These are phyloP conservation scores for Drosophila burlai DNA, from an alignment of 1,140 invertebrate species.

Conservation along the genomic window DNA sequence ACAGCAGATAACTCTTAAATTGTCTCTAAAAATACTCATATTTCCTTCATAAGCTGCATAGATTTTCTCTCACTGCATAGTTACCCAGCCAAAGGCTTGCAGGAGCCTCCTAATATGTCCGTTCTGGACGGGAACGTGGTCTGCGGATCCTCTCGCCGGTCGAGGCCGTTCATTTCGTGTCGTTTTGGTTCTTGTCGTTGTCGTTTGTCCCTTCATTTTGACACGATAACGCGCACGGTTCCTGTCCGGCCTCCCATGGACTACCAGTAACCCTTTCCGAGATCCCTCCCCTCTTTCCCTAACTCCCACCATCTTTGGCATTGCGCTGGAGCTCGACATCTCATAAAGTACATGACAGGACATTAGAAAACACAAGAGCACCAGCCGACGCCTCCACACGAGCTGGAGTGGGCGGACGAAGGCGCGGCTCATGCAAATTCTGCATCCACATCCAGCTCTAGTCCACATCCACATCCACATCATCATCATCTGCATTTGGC, in stretches of 20 bases:
- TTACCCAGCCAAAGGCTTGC: constrained; percentile 45
- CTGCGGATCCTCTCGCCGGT: constrained; percentile 28
- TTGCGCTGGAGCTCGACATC: constrained; percentile 81
- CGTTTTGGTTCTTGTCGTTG: constrained; percentile 78
- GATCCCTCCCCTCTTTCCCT: neutral
- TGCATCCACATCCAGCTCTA: constrained; percentile 28
- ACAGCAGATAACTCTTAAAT: accelerated
- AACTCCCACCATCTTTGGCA: constrained; percentile 73
- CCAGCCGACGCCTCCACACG: constrained; percentile 66
- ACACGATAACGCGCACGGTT: constrained; percentile 78
- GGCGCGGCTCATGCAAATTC: constrained; percentile 69
- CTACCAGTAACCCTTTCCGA: neutral
- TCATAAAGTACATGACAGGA: constrained; percentile 84
- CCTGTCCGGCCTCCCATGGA: constrained; percentile 11
- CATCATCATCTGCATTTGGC: constrained; percentile 35
- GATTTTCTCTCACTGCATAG: neutral
- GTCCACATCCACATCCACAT: constrained; percentile 19
- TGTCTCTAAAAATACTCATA: too few species aligned
- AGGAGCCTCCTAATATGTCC: constrained; percentile 44
- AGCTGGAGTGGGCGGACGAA: neutral
- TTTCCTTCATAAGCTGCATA: neutral
- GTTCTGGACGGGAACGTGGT: constrained; percentile 16
- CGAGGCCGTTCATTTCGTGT: constrained; percentile 59
- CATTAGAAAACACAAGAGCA: constrained; percentile 79
- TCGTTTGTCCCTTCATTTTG: constrained; percentile 82